Percentiles rank a stretch among this genome's conserved stretches.
Conservation (phyloP, 1,140 invertebrate genomes). For the Brachionus rotundiformis region DNA sequence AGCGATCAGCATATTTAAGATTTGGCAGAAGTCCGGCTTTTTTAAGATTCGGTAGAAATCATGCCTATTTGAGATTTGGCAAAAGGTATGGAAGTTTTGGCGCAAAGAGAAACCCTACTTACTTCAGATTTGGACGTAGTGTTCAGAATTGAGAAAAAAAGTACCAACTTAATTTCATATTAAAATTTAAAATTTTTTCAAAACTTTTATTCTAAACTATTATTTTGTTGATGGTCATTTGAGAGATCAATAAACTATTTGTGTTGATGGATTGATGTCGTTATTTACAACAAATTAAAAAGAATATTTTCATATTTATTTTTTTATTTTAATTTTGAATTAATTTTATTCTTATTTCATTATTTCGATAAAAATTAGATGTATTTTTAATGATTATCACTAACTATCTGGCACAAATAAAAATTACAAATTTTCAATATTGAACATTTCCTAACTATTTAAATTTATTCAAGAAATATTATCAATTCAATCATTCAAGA, state of each 20-base stretch:
- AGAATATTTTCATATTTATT: background rate
- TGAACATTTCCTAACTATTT: too few species aligned
- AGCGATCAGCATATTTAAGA: constrained; percentile 26
- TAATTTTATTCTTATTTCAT: too few species aligned
- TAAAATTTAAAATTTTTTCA: background rate
- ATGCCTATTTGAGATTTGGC: constrained; percentile 28
- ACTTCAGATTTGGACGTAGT: constrained; percentile 28
- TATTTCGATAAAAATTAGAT: too few species aligned
- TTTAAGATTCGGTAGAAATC: constrained; percentile 27
- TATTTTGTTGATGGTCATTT: background rate
- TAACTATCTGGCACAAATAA: too few species aligned
- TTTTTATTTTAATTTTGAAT: background rate
- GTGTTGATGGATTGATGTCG: background rate
- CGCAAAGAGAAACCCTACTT: constrained; percentile 24
- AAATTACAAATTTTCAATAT: too few species aligned
- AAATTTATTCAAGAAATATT: too few species aligned
- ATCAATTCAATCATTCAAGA: too few species aligned
- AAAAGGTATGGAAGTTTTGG: background rate
- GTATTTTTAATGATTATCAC: too few species aligned
- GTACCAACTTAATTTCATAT: too few species aligned
- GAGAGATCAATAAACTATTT: background rate
- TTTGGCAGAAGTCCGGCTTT: constrained; percentile 26
- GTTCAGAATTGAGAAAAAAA: background rate
- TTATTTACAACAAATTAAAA: too few species aligned
- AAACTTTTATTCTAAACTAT: background rate